phyloP scores from a whole-genome alignment of 2,113 vertebrate genomes.

The Thermophis baileyi region DNA sequence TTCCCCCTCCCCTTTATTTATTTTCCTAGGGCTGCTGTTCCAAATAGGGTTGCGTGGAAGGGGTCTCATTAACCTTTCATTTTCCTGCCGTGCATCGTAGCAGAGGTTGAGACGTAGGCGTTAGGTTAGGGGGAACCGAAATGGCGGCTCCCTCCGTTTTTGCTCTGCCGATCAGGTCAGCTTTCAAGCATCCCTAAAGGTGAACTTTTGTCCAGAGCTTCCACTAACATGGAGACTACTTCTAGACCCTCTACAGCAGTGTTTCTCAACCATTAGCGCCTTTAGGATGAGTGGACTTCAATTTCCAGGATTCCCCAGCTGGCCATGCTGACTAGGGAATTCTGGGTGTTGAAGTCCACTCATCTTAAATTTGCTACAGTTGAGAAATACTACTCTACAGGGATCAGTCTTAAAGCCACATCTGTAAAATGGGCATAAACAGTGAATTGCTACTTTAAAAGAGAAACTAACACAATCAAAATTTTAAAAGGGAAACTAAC shows the following conservation, averaged over 20 bases:
- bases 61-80: neutral
- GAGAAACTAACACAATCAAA: too few relatives aligned
- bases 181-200: neutral
- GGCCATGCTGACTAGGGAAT: too few relatives aligned
- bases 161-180: neutral
- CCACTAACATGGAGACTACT: neutral
- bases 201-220: neutral
- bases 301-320: neutral
- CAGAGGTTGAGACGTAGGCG: neutral
- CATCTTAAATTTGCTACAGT: too few relatives aligned
- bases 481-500: neutral
- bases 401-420: neutral
- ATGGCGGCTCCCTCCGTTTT: neutral
- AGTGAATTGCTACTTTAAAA: neutral
- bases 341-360: too few relatives aligned
- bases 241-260: neutral
- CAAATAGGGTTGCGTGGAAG: neutral
- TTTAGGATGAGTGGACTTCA: neutral
- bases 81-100: neutral
- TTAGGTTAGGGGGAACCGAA: neutral
- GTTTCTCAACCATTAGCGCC: neutral
- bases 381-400: neutral
- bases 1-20: neutral
- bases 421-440: neutral
- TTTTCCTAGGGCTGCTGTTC: neutral